Base-by-base conservation (phyloP, 2,888 invertebrate genomes). In the Volucella bombylans region DNA sequence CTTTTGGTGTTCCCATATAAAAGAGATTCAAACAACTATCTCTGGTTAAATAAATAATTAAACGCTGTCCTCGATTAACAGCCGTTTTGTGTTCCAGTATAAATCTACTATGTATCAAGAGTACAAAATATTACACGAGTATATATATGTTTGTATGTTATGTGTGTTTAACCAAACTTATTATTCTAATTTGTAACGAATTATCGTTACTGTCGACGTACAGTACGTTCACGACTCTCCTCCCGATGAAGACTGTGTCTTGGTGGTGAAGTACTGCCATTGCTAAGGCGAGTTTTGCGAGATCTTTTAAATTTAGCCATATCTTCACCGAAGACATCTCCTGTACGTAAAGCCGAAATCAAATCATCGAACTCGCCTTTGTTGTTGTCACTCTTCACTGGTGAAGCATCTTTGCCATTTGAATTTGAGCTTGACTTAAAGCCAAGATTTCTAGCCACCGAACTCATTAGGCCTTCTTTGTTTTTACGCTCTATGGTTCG, bases 351-450 rank as follows among this genome's bases (percentile, higher is more conserved):
- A 0, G 98, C 98, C 0, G 98, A 98, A 90, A 98, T 98, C 88
- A 98, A 93, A 92, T 98, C 98, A 90, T 98, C 98, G 91, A 98
- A 98, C 92, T 98, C 98, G 9, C 98, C 97, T 89, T 97, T 95
- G 69, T 90, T 91, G 71, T 90, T 89, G 52, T 87, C 88, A 39
- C 89, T 87, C 87, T 94, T 95, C 80, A 94, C 94, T 62, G 95
- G 88, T 15, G 88, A 87, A 4, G 86, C 88, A 31, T 87, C 86
- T 14, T 73, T 81, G 61, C 82, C 81, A 18, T 88, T 88, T 38
- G 92, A 92, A 14, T 88, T 88, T 38, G 92, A 92, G n/a, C 90
- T 89, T 0, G 91, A 92, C 88, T 95, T 96, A 68, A 94, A 91
- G 79, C 93, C 95, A 73, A 96, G 92, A 18, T 95, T 95, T 87